A percentile compares a stretch with the other conserved stretches of the same genome.
Evolutionary conservation across 2,888 invertebrate genomes (phyloP).

Genomic region (Tetragonula carbonaria): DNA sequence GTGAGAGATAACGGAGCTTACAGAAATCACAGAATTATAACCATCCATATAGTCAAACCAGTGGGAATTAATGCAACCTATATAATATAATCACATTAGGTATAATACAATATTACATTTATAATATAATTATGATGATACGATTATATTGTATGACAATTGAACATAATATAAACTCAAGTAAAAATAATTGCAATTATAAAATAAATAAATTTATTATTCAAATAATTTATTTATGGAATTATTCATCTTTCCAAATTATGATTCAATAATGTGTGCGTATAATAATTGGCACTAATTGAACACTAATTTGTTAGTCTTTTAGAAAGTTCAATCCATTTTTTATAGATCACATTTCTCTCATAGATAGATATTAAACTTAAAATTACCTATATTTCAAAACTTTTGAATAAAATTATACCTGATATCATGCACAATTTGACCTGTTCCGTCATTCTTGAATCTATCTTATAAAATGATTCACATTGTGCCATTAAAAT

Average conservation of each 20-base stretch:
- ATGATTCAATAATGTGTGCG: background rate
- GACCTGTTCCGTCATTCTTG: background rate
- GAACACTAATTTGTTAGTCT: background rate
- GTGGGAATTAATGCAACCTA: too few relatives aligned
- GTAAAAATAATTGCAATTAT: too few relatives aligned
- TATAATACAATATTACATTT: too few relatives aligned
- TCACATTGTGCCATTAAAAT: background rate
- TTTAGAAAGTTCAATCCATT: background rate
- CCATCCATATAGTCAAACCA: too few relatives aligned
- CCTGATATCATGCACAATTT: background rate
- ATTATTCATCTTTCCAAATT: background rate
- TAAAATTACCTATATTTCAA: background rate
- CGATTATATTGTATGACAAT: too few relatives aligned
- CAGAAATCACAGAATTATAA: too few relatives aligned
- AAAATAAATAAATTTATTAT: background rate
- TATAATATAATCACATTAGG: too few relatives aligned
- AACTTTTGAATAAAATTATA: background rate
- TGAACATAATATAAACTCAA: too few relatives aligned
- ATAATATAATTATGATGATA: too few relatives aligned
- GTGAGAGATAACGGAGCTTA: too few relatives aligned
- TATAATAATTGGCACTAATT: background rate
- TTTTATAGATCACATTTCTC: background rate
- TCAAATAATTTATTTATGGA: conserved; percentile 1
- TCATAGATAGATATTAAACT: background rate
- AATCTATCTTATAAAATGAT: background rate